Evolutionary conservation across 2,113 vertebrate genomes (phyloP).

Genomic region (Nibea albiflora): DNA sequence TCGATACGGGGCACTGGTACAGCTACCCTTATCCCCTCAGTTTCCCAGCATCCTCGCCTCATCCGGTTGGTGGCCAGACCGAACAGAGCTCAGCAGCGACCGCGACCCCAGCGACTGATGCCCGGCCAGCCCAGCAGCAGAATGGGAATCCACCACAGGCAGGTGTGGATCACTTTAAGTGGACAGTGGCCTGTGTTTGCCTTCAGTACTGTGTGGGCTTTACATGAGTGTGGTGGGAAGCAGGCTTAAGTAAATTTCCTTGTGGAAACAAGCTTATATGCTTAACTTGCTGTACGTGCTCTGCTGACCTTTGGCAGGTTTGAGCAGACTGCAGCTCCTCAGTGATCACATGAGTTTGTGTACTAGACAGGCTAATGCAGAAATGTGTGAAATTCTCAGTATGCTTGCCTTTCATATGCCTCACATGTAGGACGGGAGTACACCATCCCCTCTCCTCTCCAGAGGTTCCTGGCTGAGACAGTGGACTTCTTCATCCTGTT

Average conservation of each 20-base stretch:
- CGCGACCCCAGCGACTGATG: constrained; percentile 29
- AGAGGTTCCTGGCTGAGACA: constrained; percentile 94
- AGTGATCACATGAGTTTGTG: not conserved
- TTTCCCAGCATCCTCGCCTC: constrained; percentile 8
- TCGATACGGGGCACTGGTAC: constrained; percentile 64
- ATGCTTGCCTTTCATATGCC: not conserved
- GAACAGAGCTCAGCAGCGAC: constrained; percentile 37
- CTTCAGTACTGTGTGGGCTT: not conserved
- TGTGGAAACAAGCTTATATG: constrained; percentile 46
- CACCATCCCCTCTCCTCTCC: constrained; percentile 91
- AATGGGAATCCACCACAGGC: constrained; percentile 70
- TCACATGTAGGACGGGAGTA: constrained; percentile 89
- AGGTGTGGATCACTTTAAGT: constrained; percentile 52
- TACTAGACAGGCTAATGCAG: not conserved
- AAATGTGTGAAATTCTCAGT: not conserved
- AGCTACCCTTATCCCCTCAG: constrained; percentile 46
- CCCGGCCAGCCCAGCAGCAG: constrained; percentile 55
- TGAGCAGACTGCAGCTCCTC: not conserved
- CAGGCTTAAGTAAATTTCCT: constrained; percentile 39
- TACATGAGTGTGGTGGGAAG: constrained; percentile 38
- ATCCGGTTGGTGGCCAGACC: constrained; percentile 14
- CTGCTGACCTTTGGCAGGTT: not conserved
- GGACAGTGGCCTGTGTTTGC: not conserved
- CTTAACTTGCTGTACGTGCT: not conserved
- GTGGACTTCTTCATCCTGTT: constrained; percentile 97